A percentile compares a stretch with the other conserved stretches of the same genome.
Conservation (phyloP, 2,888 invertebrate species). For the Xestia rhomboidea region DNA sequence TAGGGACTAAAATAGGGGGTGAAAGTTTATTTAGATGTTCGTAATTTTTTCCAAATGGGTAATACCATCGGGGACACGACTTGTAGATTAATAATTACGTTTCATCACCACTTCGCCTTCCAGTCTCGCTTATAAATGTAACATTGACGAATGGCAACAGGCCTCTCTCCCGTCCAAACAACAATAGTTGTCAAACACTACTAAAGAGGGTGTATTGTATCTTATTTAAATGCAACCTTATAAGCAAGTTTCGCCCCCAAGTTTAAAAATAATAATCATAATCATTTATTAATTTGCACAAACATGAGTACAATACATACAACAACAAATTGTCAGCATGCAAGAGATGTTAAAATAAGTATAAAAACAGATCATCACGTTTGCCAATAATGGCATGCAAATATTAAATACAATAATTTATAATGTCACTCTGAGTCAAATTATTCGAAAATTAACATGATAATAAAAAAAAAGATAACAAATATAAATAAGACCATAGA, state of each 20-base stretch:
- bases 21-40: background rate
- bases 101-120: background rate
- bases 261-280: no score
- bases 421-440: no score
- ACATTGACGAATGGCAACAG: background rate
- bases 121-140: background rate
- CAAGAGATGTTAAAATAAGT: no score
- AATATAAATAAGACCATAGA: no score
- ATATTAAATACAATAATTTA: no score
- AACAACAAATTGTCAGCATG: no score
- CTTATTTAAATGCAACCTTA: slow-evolving; percentile 16
- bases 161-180: background rate
- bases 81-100: background rate
- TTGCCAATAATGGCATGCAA: no score
- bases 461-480: no score
- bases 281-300: no score
- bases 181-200: slow-evolving; percentile 25
- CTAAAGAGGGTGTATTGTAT: slow-evolving; percentile 16
- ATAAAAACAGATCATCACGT: no score
- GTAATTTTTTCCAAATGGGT: background rate
- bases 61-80: background rate
- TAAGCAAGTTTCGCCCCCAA: background rate
- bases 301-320: no score
- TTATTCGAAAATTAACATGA: no score
- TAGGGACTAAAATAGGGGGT: background rate